phyloP scores from a whole-genome alignment of 2,113 vertebrate genomes.

The Calidris pygmaea region DNA sequence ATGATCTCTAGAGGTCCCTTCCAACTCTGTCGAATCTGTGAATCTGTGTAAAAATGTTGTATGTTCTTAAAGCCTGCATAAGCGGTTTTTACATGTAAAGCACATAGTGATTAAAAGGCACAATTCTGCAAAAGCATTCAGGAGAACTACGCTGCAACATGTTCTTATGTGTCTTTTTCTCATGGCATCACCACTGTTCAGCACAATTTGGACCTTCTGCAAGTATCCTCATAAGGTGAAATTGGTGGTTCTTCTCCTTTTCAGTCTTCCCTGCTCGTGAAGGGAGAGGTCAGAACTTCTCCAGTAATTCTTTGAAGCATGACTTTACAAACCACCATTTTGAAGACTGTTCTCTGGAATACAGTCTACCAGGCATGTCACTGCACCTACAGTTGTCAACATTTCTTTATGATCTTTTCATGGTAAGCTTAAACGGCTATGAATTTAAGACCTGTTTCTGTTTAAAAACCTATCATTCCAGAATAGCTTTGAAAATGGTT shows the following conservation, averaged over 20 bases:
- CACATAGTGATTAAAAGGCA: not conserved
- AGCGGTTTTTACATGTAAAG: not conserved
- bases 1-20: too few relatives aligned
- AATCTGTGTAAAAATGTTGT: not conserved
- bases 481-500: not conserved
- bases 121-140: not conserved
- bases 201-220: not conserved
- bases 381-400: not conserved
- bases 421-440: not conserved
- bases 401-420: not conserved
- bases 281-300: not conserved
- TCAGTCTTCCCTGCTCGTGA: not conserved
- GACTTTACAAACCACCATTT: not conserved
- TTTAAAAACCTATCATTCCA: not conserved
- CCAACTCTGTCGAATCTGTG: too few relatives aligned
- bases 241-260: not conserved
- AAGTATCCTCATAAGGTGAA: not conserved
- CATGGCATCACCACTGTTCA: not conserved
- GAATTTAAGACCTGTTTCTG: not conserved
- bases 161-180: not conserved
- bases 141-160: not conserved
- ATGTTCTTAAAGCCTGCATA: accelerated
- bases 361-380: not conserved
- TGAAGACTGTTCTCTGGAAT: not conserved
- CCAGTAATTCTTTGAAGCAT: not conserved